Conservation (phyloP, 2,113 vertebrate species). For the Thunnus thynnus region DNA sequence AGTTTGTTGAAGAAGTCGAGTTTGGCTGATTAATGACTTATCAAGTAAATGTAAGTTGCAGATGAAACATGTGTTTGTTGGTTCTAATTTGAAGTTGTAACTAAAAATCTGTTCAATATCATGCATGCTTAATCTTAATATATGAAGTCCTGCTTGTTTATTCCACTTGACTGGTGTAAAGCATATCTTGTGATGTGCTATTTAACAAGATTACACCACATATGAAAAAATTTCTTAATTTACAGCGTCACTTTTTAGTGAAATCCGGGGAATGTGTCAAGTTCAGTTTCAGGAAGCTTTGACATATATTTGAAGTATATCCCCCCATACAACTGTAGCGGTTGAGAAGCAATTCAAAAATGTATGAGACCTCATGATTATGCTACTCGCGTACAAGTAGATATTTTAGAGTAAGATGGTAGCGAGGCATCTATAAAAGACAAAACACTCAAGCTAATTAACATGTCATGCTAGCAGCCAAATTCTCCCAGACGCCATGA, state of each 20-base stretch:
- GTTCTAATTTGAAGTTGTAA: not conserved
- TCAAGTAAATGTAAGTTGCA: not conserved
- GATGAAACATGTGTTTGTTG: not conserved
- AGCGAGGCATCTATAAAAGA: conserved; percentile 38
- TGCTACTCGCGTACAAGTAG: conserved; percentile 21
- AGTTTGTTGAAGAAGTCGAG: not conserved
- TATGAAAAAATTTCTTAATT: conserved; percentile 9
- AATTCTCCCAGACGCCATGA: not conserved
- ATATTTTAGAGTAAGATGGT: conserved; percentile 53
- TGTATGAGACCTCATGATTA: conserved; percentile 13
- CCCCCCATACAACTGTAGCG: not conserved
- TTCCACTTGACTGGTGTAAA: conserved; percentile 6
- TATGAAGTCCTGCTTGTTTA: conserved; percentile 6
- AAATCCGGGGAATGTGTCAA: conserved; percentile 25
- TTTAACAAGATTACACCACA: conserved; percentile 25
- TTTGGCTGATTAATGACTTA: not conserved
- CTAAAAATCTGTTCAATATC: not conserved
- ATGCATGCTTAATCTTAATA: not conserved
- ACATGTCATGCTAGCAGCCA: conserved; percentile 47
- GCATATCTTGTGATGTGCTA: not conserved
- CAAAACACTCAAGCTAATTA: conserved; percentile 60
- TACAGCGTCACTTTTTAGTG: not conserved
- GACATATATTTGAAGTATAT: conserved; percentile 38
- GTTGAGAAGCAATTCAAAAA: conserved; percentile 12
- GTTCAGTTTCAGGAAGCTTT: not conserved